phyloP scores from a whole-genome alignment of 2,797 vertebrate species.

The Diglossa cyanea region DNA sequence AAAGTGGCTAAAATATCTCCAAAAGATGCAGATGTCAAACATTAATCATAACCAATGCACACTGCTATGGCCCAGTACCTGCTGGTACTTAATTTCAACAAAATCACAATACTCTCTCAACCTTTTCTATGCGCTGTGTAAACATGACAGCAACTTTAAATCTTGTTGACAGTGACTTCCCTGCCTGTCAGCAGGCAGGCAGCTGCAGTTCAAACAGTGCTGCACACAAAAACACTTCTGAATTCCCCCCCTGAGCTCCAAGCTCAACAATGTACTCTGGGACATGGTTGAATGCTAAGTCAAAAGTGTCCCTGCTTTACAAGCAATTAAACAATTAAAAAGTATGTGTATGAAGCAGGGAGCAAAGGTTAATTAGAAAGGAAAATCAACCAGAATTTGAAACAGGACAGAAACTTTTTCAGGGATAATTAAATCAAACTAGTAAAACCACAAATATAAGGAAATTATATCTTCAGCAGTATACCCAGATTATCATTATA shows the following conservation, averaged over 20 bases:
- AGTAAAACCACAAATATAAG: background rate
- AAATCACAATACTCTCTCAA: slow-evolving; percentile 23
- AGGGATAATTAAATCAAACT: background rate
- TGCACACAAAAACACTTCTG: background rate
- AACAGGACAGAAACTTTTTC: background rate
- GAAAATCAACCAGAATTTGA: background rate
- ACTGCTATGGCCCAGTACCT: background rate
- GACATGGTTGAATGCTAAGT: background rate
- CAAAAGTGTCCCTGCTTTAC: background rate
- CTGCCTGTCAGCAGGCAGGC: slow-evolving; percentile 9
- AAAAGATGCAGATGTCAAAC: slow-evolving; percentile 50
- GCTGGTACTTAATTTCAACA: slow-evolving; percentile 42
- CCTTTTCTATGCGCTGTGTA: background rate
- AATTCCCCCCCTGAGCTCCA: background rate
- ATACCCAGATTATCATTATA: background rate
- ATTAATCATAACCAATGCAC: slow-evolving; percentile 36
- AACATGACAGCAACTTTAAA: slow-evolving; percentile 63
- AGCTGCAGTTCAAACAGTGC: background rate
- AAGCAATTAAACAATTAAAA: slow-evolving; percentile 38
- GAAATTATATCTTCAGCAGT: background rate
- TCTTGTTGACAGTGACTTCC: slow-evolving; percentile 52
- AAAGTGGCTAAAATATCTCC: slow-evolving; percentile 9
- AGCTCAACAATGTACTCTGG: background rate
- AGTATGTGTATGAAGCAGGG: background rate
- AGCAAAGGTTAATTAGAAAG: background rate